These are phyloP conservation scores for Chaetoderma sp. DNA, from an alignment of 2,888 invertebrate species.

Conservation along the genomic window DNA sequence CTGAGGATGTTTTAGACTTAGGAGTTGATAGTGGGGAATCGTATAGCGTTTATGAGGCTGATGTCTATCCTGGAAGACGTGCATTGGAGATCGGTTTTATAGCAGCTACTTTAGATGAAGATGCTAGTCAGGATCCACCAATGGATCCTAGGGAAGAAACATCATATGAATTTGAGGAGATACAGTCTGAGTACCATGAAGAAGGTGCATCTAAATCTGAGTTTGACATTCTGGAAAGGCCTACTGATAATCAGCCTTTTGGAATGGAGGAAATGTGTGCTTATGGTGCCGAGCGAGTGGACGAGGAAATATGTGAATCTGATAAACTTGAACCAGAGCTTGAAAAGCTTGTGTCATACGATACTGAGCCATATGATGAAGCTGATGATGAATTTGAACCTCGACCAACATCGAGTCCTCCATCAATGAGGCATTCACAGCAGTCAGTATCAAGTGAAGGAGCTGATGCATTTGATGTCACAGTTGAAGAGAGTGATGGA, in stretches of 20 bases:
- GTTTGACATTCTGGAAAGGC: neutral
- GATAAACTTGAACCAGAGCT: slow-evolving; percentile 32
- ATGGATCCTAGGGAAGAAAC: neutral
- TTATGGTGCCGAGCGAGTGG: neutral
- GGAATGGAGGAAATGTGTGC: neutral
- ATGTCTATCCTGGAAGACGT: slow-evolving; percentile 52
- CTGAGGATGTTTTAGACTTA: neutral
- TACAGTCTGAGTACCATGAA: slow-evolving; percentile 1
- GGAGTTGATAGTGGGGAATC: slow-evolving; percentile 9
- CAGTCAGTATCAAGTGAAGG: no score
- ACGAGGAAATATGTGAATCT: neutral
- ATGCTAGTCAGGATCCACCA: neutral
- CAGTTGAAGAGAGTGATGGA: slow-evolving; percentile 10
- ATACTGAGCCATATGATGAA: neutral
- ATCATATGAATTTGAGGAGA: neutral
- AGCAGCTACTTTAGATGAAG: neutral
- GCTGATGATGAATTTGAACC: neutral
- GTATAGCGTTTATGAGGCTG: slow-evolving; percentile 35
- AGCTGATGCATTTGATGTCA: slow-evolving; percentile 34
- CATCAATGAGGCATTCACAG: neutral
- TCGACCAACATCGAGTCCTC: no score
- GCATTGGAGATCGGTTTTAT: slow-evolving; percentile 41
- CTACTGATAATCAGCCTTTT: no score
- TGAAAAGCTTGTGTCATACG: slow-evolving; percentile 10
- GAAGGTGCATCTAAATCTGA: neutral